Evolutionary conservation across 2,888 invertebrate species (phyloP).

Genomic region (Cephus spinipes): DNA sequence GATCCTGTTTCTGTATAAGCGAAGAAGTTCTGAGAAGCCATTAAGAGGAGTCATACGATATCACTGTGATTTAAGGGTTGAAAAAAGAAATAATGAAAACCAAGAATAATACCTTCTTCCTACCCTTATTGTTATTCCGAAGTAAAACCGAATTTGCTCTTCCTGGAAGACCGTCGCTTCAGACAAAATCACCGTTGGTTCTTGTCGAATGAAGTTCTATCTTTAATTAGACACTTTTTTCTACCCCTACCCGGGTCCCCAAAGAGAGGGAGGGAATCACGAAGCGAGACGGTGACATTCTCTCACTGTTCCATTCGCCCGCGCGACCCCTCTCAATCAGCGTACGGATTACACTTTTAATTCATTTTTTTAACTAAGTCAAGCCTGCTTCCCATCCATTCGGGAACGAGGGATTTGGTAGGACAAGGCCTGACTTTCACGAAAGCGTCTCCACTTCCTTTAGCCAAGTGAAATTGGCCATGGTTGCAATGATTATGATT

Average conservation of each 20-base stretch:
- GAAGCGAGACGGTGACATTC: slow-evolving; percentile 51
- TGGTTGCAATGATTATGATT: neutral
- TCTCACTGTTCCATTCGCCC: slow-evolving; percentile 23
- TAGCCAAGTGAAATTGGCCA: neutral
- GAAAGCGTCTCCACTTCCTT: neutral
- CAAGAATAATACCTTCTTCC: neutral
- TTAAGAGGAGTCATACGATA: neutral
- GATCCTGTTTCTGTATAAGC: neutral
- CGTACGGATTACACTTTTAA: slow-evolving; percentile 60
- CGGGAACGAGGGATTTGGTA: slow-evolving; percentile 24
- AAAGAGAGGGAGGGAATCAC: slow-evolving; percentile 59
- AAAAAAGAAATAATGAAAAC: neutral
- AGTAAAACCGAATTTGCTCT: neutral
- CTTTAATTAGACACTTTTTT: slow-evolving; percentile 65
- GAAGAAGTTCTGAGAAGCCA: neutral
- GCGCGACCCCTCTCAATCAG: slow-evolving; percentile 54
- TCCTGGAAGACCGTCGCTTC: neutral
- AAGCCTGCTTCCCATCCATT: slow-evolving; percentile 42
- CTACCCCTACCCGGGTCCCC: slow-evolving; percentile 37
- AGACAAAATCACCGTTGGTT: neutral
- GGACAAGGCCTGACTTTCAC: neutral
- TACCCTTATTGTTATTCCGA: neutral
- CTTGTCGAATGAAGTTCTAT: slow-evolving; percentile 47
- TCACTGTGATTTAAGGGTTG: neutral
- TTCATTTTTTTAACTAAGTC: slow-evolving; percentile 57